phyloP scores from a whole-genome alignment of 2,888 invertebrate genomes.

The Drosophila dives region DNA sequence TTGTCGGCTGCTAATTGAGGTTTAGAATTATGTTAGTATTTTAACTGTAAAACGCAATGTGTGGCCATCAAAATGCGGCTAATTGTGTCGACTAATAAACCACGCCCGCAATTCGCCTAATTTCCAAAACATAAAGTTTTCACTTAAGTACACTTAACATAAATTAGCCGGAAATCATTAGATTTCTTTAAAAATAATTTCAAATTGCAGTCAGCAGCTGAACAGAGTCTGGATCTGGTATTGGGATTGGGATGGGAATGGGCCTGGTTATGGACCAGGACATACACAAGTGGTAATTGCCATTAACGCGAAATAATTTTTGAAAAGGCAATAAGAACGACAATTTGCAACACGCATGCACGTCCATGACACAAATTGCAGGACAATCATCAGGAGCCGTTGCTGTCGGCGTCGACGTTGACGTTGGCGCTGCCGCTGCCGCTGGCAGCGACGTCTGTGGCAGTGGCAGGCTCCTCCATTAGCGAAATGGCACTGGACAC shows the following conservation, averaged over 20 bases:
- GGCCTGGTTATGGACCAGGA: slow-evolving; percentile 18
- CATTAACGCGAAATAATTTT: slow-evolving; percentile 81
- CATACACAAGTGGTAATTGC: slow-evolving; percentile 77
- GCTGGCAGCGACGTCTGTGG: slow-evolving; percentile 17
- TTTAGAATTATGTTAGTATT: slow-evolving; percentile 30
- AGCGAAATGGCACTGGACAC: slow-evolving; percentile 58
- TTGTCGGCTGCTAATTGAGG: slow-evolving; percentile 27
- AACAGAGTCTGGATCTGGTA: background rate
- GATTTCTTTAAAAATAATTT: slow-evolving; percentile 76
- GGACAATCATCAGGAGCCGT: slow-evolving; percentile 63
- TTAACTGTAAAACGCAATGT: slow-evolving; percentile 16
- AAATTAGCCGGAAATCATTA: slow-evolving; percentile 76
- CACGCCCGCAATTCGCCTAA: slow-evolving; percentile 63
- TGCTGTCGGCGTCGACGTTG: slow-evolving; percentile 26
- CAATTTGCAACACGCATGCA: slow-evolving; percentile 63
- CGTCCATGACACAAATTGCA: slow-evolving; percentile 65
- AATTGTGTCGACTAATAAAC: slow-evolving; percentile 57
- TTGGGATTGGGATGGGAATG: background rate
- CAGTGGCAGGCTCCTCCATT: slow-evolving; percentile 41
- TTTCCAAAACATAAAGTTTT: slow-evolving; percentile 70
- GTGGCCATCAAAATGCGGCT: slow-evolving; percentile 54
- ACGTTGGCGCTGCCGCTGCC: slow-evolving; percentile 4
- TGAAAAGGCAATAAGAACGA: slow-evolving; percentile 79
- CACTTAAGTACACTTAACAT: slow-evolving; percentile 78
- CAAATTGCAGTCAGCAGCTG: slow-evolving; percentile 40